Evolutionary conservation across 2,888 invertebrate genomes (phyloP), one percentile per base, ranked within the genome.

Genomic region (Theretra japonica): DNA sequence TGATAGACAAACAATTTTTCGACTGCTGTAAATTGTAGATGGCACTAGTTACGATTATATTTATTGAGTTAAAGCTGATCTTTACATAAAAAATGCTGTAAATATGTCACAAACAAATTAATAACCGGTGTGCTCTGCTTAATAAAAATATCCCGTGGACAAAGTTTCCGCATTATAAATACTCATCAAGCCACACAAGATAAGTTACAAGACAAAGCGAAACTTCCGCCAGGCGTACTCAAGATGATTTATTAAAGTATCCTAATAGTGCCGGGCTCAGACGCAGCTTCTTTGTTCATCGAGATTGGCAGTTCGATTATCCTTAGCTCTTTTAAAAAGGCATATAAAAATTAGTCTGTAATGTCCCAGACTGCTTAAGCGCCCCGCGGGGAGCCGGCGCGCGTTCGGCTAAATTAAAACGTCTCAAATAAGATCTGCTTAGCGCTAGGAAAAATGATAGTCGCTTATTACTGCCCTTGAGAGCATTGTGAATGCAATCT

Each of bases 251-350:
- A 71, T 88, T 86, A 86, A 84, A 89, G 83, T 86, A 87, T 79
- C 82, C 80, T 84, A 65, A 85, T 88, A 88, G 88, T 88, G 87
- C 79, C 80, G 76, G n/a, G 75, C 79, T 80, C 78, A 80, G 79
- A 78, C 77, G 77, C 75, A 76, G 82, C 80, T 85, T 81, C 89
- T 89, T 92, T 92, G 90, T 91, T 87, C 88, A 75, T 81, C 84
- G 78, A 88, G 93, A 93, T 93, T 93, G 94, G 92, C 94, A 93
- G 90, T 91, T 94, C 93, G 92, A 93, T 94, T 93, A 93, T 92
- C 90, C 89, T 80, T 79, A 78, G 83, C 88, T 87, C 85, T 82
- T 83, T 85, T 85, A 92, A 92, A 93, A 92, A 87, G 89, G 87
- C 85, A 86, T 85, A 90, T 90, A 93, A 93, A 91, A 93, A 92